Evolutionary conservation across 2,797 vertebrate genomes (phyloP).

Genomic region (Poeciliopsis presidionis): DNA sequence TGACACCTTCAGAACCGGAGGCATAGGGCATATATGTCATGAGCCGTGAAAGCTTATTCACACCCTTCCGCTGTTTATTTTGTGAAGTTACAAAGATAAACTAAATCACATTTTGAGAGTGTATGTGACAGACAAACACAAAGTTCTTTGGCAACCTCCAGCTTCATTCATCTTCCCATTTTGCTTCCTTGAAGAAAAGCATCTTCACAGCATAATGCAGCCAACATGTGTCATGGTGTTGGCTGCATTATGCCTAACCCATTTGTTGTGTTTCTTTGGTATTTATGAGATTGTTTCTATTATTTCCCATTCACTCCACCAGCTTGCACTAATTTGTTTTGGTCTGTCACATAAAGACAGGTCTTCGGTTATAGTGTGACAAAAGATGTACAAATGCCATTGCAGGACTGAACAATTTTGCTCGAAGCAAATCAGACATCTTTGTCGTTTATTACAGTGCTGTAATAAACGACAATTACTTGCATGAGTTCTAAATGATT

Average conservation of each 20-base stretch:
- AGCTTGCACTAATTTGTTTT: background rate
- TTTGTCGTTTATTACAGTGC: slow-evolving; percentile 1
- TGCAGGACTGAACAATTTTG: background rate
- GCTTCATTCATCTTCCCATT: no score
- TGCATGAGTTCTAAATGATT: slow-evolving; percentile 14
- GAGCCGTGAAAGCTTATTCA: background rate
- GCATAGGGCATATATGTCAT: background rate
- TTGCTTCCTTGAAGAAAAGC: background rate
- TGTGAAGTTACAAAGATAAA: background rate
- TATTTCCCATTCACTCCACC: background rate
- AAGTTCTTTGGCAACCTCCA: background rate
- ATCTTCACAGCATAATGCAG: background rate
- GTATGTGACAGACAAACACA: background rate
- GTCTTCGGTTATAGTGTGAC: background rate
- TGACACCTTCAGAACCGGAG: slow-evolving; percentile 18
- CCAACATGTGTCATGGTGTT: background rate
- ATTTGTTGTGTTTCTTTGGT: background rate
- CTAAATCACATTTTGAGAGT: background rate
- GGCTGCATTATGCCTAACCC: background rate
- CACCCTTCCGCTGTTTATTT: background rate
- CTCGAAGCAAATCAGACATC: slow-evolving; percentile 13
- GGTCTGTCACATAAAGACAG: background rate
- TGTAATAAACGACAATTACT: background rate
- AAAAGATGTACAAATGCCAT: background rate
- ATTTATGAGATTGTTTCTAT: background rate